These are phyloP conservation scores for Agrochola circellaris DNA, from an alignment of 2,888 invertebrate species.

Conservation along the genomic window DNA sequence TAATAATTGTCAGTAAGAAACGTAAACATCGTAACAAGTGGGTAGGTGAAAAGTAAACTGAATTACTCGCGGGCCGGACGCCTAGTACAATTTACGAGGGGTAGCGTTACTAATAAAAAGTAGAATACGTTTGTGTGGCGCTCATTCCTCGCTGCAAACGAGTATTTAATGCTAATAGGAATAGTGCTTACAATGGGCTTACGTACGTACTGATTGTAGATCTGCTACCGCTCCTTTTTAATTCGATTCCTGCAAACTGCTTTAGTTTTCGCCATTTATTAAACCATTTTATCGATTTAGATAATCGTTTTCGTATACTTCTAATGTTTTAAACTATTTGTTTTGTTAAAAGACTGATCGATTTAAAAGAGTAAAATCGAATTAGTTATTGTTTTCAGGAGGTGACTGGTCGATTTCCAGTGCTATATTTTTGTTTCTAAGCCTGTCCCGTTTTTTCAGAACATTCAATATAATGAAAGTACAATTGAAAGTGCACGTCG, in stretches of 20 bases:
- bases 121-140: constrained; percentile 63
- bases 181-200: constrained; percentile 82
- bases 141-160: constrained; percentile 73
- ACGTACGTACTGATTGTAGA: constrained; percentile 75
- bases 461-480: too few species aligned
- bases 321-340: neutral
- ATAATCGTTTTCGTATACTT: constrained; percentile 3
- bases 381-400: neutral
- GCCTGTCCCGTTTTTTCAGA: neutral
- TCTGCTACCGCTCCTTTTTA: constrained; percentile 56
- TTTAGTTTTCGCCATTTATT: constrained; percentile 24
- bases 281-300: constrained; percentile 14
- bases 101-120: constrained; percentile 78
- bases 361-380: neutral
- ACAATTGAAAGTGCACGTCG: too few species aligned
- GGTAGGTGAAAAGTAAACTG: constrained; percentile 61
- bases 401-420: neutral
- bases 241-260: constrained; percentile 48
- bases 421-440: neutral
- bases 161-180: constrained; percentile 83
- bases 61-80: constrained; percentile 75
- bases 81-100: constrained; percentile 78
- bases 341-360: neutral
- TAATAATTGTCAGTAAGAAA: constrained; percentile 64
- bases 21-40: constrained; percentile 62